These are phyloP conservation scores for Argyresthia albistria DNA, from an alignment of 2,888 invertebrate species.

Conservation along the genomic window DNA sequence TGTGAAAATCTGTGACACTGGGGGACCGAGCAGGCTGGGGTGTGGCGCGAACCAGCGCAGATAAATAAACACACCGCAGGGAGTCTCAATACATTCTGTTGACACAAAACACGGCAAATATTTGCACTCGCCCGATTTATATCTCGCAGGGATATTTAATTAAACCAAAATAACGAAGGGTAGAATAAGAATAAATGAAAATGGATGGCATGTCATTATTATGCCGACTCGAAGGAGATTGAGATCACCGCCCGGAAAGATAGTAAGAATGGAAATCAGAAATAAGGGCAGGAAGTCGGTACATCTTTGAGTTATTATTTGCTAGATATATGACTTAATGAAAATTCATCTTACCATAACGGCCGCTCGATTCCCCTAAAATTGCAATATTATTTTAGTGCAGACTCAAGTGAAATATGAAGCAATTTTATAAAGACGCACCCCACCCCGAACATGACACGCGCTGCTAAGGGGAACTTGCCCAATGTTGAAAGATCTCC, in stretches of 20 bases:
- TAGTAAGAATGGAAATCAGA: background rate
- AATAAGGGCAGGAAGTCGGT: background rate
- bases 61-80: constrained; percentile 49
- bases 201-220: constrained; percentile 7
- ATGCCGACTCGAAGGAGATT: no score
- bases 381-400: constrained; percentile 13
- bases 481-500: background rate
- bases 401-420: constrained; percentile 20
- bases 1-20: background rate
- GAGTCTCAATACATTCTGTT: constrained; percentile 8
- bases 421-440: constrained; percentile 16
- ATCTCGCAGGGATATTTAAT: constrained; percentile 48
- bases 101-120: constrained; percentile 33
- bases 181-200: constrained; percentile 11
- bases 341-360: constrained; percentile 4
- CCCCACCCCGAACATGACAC: background rate
- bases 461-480: background rate
- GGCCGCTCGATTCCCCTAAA: constrained; percentile 9
- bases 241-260: background rate
- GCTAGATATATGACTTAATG: background rate
- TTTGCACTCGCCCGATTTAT: constrained; percentile 37
- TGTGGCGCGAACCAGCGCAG: constrained; percentile 36
- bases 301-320: constrained; percentile 1
- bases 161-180: constrained; percentile 48
- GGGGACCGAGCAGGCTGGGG: background rate